A percentile compares a stretch with the other conserved stretches of the same genome.
phyloP scores from a whole-genome alignment of 2,113 vertebrate species.

The Megaleporinus macrocephalus region DNA sequence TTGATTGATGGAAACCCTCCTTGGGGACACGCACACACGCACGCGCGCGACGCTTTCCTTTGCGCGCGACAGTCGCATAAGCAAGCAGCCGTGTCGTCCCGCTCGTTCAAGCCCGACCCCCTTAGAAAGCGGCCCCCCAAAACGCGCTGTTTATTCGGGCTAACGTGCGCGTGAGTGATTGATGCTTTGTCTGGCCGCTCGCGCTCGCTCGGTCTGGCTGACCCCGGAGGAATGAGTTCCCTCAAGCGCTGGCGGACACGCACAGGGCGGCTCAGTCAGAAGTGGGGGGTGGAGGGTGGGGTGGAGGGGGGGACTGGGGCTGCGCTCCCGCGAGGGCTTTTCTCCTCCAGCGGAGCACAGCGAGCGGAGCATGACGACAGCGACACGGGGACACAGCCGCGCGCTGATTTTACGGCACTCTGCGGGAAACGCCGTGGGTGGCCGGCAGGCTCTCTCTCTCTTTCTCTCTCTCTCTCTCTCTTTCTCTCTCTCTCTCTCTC shows the following conservation, averaged over 20 bases:
- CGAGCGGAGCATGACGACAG: not conserved
- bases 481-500: constrained; percentile 21
- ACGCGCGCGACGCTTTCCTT: too few species aligned
- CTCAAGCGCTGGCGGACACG: constrained; percentile 44
- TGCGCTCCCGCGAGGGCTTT: constrained; percentile 42
- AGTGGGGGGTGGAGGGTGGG: too few species aligned
- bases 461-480: constrained; percentile 14
- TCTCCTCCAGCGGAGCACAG: constrained; percentile 37
- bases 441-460: not conserved
- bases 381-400: not conserved
- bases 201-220: constrained; percentile 58
- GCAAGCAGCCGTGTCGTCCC: too few species aligned
- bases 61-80: too few species aligned
- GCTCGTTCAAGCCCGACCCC: not conserved
- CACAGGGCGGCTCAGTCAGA: constrained; percentile 52
- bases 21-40: too few species aligned
- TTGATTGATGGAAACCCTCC: too few species aligned
- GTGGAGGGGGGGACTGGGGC: too few species aligned
- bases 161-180: constrained; percentile 53
- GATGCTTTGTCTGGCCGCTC: constrained; percentile 54
- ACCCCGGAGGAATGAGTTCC: constrained; percentile 56
- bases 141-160: constrained; percentile 47
- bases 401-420: not conserved
- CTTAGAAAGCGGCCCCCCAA: not conserved
- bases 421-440: not conserved